A percentile compares a stretch with the other conserved stretches of the same genome.
These are phyloP conservation scores for Avahi laniger DNA, from an alignment of 2,797 vertebrate species.

Conservation along the genomic window DNA sequence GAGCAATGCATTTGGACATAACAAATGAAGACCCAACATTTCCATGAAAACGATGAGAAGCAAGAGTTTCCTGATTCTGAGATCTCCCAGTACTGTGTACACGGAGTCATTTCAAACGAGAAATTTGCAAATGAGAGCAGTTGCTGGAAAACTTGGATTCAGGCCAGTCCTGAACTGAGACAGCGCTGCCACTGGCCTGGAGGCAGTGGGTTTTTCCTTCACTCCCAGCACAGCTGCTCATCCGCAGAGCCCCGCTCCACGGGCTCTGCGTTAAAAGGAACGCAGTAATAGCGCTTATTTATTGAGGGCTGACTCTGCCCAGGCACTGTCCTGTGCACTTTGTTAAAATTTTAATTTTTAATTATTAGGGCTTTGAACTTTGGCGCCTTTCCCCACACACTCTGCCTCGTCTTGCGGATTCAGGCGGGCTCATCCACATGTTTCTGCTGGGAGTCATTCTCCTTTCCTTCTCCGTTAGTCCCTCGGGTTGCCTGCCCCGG, in stretches of 20 bases:
- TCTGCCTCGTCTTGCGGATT: neutral
- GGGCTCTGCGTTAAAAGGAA: too few species aligned
- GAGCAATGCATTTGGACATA: slow-evolving; percentile 25
- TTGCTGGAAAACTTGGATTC: neutral
- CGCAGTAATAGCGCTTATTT: neutral
- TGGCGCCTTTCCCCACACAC: neutral
- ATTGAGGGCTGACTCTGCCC: neutral
- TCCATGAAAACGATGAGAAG: slow-evolving; percentile 61
- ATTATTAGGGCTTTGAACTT: neutral
- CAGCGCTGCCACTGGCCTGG: too few species aligned
- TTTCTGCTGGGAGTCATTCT: neutral
- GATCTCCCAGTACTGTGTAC: slow-evolving; percentile 25
- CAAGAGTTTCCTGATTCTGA: slow-evolving; percentile 42
- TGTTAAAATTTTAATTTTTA: too few species aligned
- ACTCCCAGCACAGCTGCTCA: neutral
- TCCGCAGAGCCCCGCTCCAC: neutral
- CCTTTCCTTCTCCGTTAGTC: neutral
- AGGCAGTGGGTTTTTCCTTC: neutral
- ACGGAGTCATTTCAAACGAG: slow-evolving; percentile 31
- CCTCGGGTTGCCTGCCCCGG: neutral
- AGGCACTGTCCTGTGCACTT: too few species aligned
- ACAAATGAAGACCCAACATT: slow-evolving; percentile 55
- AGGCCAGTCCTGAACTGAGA: neutral
- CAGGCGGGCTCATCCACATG: too few species aligned
- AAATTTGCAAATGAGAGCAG: neutral